A percentile compares a stretch with the other conserved stretches of the same genome.
Evolutionary conservation across 2,888 invertebrate species (phyloP).

Genomic region (Venustoraphidia nigricollis): DNA sequence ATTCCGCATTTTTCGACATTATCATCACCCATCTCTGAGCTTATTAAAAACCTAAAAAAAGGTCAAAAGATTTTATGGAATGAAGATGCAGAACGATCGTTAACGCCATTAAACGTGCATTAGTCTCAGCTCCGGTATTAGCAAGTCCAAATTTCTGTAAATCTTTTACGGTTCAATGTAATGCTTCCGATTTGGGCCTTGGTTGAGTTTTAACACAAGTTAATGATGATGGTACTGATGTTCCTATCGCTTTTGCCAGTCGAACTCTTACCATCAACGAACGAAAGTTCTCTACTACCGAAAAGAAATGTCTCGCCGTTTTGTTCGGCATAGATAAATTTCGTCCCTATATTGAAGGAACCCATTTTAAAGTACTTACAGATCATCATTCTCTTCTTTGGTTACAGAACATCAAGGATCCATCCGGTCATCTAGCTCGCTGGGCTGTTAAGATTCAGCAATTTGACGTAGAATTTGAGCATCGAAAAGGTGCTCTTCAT

Average conservation of each 20-base stretch:
- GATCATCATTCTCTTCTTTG: slow-evolving; percentile 14
- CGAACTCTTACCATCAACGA: slow-evolving; percentile 6
- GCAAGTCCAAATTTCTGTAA: too few relatives aligned
- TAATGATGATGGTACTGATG: slow-evolving; percentile 1
- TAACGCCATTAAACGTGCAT: not conserved
- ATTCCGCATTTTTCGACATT: too few relatives aligned
- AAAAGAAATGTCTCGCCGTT: slow-evolving; percentile 10
- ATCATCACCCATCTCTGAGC: too few relatives aligned
- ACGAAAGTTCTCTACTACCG: slow-evolving; percentile 8
- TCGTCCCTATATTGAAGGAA: slow-evolving; percentile 12
- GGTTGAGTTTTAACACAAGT: slow-evolving; percentile 8
- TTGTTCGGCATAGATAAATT: slow-evolving; percentile 10
- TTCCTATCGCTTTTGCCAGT: slow-evolving; percentile 10
- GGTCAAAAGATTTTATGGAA: too few relatives aligned
- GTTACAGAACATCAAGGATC: slow-evolving; percentile 14
- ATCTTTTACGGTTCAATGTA: too few relatives aligned
- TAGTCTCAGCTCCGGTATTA: too few relatives aligned
- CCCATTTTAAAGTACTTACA: slow-evolving; percentile 14
- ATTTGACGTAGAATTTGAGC: slow-evolving; percentile 8
- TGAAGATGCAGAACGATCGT: too few relatives aligned
- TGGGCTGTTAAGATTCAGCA: slow-evolving; percentile 13
- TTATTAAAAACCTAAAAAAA: too few relatives aligned
- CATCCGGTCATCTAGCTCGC: slow-evolving; percentile 14
- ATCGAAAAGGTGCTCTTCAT: too few relatives aligned
- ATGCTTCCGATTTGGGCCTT: not conserved